Conservation (phyloP, 2,113 vertebrate genomes). For the Ivindomyrus marchei region DNA sequence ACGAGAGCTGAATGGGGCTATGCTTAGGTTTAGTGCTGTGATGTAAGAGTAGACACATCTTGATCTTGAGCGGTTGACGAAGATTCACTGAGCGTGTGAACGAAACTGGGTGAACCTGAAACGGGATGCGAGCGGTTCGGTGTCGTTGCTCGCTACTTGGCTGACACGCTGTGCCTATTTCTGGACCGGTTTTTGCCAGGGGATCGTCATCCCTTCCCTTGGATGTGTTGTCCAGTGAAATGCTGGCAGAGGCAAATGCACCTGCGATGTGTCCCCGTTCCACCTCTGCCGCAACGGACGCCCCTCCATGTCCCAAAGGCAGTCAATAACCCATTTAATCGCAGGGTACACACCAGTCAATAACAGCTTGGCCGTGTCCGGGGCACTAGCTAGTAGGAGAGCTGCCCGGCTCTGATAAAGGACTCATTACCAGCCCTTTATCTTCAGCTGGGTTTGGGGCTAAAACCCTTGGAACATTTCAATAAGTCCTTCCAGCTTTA, state of each 20-base stretch:
- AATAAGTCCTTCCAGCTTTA: conserved; percentile 59
- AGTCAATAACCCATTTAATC: conserved; percentile 74
- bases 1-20: not conserved
- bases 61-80: not conserved
- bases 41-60: not conserved
- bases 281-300: not conserved
- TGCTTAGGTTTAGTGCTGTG: not conserved
- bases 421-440: conserved; percentile 59
- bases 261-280: not conserved
- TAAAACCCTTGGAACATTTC: conserved; percentile 58
- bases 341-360: conserved; percentile 50
- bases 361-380: conserved; percentile 50
- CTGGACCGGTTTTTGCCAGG: too few species aligned
- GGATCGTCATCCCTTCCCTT: not conserved
- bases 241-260: not conserved
- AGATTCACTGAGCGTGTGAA: not conserved
- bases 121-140: not conserved
- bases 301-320: conserved; percentile 46
- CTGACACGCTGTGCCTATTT: not conserved
- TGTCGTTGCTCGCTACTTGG: not conserved
- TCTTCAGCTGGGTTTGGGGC: conserved; percentile 53
- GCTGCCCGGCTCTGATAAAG: conserved; percentile 63
- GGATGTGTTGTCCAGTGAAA: not conserved
- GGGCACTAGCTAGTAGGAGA: conserved; percentile 47
- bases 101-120: not conserved